Conservation (phyloP, 2,113 vertebrate genomes). For the Mesembrinibis cayennensis region DNA sequence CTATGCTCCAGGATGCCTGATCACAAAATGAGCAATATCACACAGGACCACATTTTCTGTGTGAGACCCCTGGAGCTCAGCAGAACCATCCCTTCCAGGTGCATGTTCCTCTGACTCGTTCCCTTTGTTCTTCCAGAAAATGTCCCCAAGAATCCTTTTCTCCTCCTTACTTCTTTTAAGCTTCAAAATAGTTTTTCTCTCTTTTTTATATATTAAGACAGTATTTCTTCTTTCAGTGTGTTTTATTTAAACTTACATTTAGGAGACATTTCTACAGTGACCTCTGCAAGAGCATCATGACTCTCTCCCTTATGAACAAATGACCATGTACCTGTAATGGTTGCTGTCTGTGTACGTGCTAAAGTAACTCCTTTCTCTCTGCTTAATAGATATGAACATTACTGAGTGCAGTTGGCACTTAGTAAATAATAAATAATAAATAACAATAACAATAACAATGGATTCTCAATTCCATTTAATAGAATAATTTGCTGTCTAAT, state of each 20-base stretch:
- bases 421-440: conserved; percentile 35
- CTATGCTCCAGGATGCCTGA: not conserved
- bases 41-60: not conserved
- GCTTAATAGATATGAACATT: not conserved
- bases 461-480: conserved; percentile 3
- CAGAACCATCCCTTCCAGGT: not conserved
- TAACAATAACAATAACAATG: not conserved
- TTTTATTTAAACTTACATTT: not conserved
- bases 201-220: not conserved
- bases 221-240: not conserved
- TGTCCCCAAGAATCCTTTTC: not conserved
- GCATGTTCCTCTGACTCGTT: not conserved
- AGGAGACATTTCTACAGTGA: not conserved
- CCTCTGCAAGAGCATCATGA: not conserved
- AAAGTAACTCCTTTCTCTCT: not conserved
- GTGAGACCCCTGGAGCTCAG: not conserved
- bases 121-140: not conserved
- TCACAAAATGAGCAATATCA: not conserved
- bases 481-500: conserved; percentile 22
- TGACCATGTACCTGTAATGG: not conserved
- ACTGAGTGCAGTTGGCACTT: not conserved
- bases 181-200: not conserved
- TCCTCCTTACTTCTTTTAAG: not conserved
- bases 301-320: not conserved
- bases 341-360: fast-evolving